Base-by-base conservation (phyloP, 1,140 invertebrate species). In the Drosophila elegans region DNA sequence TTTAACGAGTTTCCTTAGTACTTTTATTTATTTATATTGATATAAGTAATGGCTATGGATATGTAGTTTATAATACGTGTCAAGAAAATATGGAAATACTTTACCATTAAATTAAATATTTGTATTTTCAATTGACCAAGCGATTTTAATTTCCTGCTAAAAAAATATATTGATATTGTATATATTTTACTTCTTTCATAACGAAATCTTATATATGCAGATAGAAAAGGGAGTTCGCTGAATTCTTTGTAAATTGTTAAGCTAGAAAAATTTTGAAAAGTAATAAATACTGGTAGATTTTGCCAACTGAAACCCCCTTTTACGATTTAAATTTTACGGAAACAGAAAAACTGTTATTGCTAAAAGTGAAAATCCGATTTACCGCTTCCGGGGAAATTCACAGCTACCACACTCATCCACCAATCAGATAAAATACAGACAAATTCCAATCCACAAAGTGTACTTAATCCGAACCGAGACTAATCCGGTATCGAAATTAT, bases 401-500 rank as follows among this genome's bases (percentile, higher is more conserved):
- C 39, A 41, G 11, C 21, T 32, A 25, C 27, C 59, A 32, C 59
- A 32, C 13, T 32, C 57, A 61, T 16, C 36, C 44, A 36, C 21
- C 10, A 36, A 69, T 41, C 27, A 4, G 12, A 54, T 46, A 48
- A 38, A 48, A 10, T 39, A 44, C 27, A 10, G 3, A 57, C 21
- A 44, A 72, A 72, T 72, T 72, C 51, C 68, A 71, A 57, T 71
- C 67, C 5, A 71, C 21, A 49, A 42, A 71, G 51, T 71, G 67
- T 71, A 49, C 67, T 71, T 71, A 71, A 69, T 29, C 51, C 36
- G 38, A 71, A 69, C 51, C 44, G 44, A 16, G 38, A 32, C 41
- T 69, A 64, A 71, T 72, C 61, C 68, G 69, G 68, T 41, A 67
- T 48, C 54, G 25, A 75, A 66, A 52, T 53, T 48, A 76, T 51